phyloP scores from a whole-genome alignment of 2,888 invertebrate species.

The Lacanobia wlatinum region DNA sequence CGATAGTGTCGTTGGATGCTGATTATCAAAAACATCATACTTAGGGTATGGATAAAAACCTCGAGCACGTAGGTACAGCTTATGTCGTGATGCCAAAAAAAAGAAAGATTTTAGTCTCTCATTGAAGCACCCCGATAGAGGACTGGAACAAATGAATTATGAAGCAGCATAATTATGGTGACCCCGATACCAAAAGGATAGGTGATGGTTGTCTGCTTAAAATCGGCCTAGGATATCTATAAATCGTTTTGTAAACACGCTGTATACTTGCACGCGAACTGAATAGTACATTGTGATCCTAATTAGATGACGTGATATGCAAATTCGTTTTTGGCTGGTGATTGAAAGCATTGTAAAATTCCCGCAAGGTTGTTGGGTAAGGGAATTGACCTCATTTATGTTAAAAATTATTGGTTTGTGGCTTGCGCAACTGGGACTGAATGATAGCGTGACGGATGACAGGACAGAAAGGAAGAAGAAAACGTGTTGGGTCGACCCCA shows the following conservation, averaged over 20 bases:
- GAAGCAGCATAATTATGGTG: too few relatives aligned
- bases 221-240: not conserved
- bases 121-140: too few relatives aligned
- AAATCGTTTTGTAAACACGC: conserved; percentile 19
- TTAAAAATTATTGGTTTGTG: not conserved
- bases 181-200: not conserved
- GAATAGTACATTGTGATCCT: conserved; percentile 48
- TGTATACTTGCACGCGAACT: conserved; percentile 26
- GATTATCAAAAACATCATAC: not conserved
- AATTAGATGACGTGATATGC: conserved; percentile 57
- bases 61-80: too few relatives aligned
- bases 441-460: too few relatives aligned
- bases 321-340: conserved; percentile 40
- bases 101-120: too few relatives aligned
- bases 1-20: not conserved
- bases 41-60: too few relatives aligned
- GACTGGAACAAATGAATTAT: too few relatives aligned
- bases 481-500: too few relatives aligned
- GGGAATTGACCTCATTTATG: conserved; percentile 12
- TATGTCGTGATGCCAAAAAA: too few relatives aligned
- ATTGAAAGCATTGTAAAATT: conserved; percentile 40
- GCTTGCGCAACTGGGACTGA: too few relatives aligned
- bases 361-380: conserved; percentile 18
- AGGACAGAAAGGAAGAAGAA: too few relatives aligned
- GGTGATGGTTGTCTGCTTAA: not conserved